Evolutionary conservation across 2,797 vertebrate species (phyloP).

Genomic region (Spondyliosoma cantharus): DNA sequence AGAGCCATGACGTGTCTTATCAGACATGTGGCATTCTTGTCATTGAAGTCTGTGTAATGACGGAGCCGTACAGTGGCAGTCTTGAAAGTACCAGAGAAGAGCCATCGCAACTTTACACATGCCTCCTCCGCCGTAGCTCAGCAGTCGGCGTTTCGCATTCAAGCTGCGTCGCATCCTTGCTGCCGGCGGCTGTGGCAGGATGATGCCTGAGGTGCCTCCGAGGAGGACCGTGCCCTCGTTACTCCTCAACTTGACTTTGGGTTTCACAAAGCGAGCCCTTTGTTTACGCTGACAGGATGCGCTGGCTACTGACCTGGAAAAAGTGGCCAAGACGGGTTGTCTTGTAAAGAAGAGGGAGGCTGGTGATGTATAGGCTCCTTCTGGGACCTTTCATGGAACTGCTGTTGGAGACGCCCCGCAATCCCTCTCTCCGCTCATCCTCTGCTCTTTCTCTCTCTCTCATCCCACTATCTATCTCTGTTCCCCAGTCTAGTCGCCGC

Average conservation of each 20-base stretch:
- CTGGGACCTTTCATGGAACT: slow-evolving; percentile 80
- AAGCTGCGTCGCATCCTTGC: slow-evolving; percentile 72
- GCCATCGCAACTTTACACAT: slow-evolving; percentile 52
- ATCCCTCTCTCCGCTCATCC: slow-evolving; percentile 76
- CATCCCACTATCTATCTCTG: slow-evolving; percentile 74
- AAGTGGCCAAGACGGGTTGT: slow-evolving; percentile 86
- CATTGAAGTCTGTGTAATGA: slow-evolving; percentile 63
- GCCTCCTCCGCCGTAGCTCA: slow-evolving; percentile 60
- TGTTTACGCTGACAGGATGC: slow-evolving; percentile 88
- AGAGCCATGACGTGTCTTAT: slow-evolving; percentile 63
- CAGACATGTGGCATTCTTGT: slow-evolving; percentile 60
- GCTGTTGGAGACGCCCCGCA: slow-evolving; percentile 77
- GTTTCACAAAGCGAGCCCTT: slow-evolving; percentile 85
- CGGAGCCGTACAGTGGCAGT: slow-evolving; percentile 37
- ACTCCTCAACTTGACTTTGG: slow-evolving; percentile 88
- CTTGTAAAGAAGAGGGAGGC: slow-evolving; percentile 83
- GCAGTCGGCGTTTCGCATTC: slow-evolving; percentile 80
- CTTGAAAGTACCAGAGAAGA: slow-evolving; percentile 50
- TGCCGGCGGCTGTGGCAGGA: slow-evolving; percentile 80
- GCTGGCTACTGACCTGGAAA: slow-evolving; percentile 89
- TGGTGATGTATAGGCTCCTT: slow-evolving; percentile 83
- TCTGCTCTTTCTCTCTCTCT: slow-evolving; percentile 65
- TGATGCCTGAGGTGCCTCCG: slow-evolving; percentile 85
- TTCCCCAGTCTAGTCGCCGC: slow-evolving; percentile 64
- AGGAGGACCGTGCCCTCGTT: slow-evolving; percentile 83